Conservation (phyloP, 2,113 vertebrate genomes). For the Labeo rohita region DNA sequence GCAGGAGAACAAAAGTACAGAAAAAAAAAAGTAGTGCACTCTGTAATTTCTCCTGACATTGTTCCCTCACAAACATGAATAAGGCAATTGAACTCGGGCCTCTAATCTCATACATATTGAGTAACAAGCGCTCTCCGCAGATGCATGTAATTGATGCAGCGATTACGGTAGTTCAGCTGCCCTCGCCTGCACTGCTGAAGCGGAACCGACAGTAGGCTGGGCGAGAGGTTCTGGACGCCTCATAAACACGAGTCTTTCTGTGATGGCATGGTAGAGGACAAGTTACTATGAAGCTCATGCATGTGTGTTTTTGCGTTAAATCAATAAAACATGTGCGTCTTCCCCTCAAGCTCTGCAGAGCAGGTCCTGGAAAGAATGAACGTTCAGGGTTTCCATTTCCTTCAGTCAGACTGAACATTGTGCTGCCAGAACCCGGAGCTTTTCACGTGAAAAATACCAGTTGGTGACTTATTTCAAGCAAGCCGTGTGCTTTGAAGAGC, state of each 20-base stretch:
- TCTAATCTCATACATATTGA: slow-evolving; percentile 67
- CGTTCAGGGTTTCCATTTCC: slow-evolving; percentile 19
- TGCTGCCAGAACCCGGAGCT: neutral
- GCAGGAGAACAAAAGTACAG: slow-evolving; percentile 31
- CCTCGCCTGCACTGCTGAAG: slow-evolving; percentile 36
- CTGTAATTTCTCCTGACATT: slow-evolving; percentile 70
- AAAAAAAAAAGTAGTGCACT: slow-evolving; percentile 20
- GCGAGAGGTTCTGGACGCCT: neutral
- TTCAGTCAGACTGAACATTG: neutral
- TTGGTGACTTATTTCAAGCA: slow-evolving; percentile 21
- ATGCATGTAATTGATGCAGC: slow-evolving; percentile 66
- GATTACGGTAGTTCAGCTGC: slow-evolving; percentile 59
- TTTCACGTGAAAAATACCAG: slow-evolving; percentile 15
- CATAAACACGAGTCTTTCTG: neutral
- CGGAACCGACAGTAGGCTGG: slow-evolving; percentile 29
- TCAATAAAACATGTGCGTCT: slow-evolving; percentile 3
- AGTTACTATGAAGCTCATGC: neutral
- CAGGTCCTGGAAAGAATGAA: neutral
- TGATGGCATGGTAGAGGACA: neutral
- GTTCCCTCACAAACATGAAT: slow-evolving; percentile 68
- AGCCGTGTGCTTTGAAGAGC: neutral
- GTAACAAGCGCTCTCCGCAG: slow-evolving; percentile 53
- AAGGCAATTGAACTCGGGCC: slow-evolving; percentile 60
- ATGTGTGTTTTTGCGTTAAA: neutral
- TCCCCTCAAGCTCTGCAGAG: neutral